phyloP scores from a whole-genome alignment of 2,888 invertebrate genomes.

The Prionchulus punctatus region DNA sequence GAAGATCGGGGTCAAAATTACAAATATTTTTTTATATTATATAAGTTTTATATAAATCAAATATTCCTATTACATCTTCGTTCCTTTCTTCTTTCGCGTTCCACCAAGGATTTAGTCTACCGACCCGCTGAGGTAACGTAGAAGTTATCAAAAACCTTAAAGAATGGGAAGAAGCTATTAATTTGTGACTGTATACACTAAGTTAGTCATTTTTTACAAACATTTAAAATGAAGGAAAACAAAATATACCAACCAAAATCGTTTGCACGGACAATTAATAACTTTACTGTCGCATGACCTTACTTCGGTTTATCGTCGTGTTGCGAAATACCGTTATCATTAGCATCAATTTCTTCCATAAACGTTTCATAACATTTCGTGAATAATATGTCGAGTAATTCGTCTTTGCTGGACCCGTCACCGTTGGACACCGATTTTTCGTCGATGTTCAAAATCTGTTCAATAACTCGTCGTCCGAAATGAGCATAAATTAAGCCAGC shows the following conservation, averaged over 20 bases:
- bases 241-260: no score
- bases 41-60: no score
- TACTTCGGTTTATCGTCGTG: slow-evolving; percentile 13
- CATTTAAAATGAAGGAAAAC: no score
- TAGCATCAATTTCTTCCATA: slow-evolving; percentile 81
- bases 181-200: no score
- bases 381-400: slow-evolving; percentile 31
- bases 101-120: slow-evolving; percentile 67
- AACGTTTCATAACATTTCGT: slow-evolving; percentile 60
- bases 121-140: slow-evolving; percentile 45
- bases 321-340: slow-evolving; percentile 77
- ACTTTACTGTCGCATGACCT: no score
- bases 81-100: slow-evolving; percentile 43
- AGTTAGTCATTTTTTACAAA: no score
- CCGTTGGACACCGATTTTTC: neutral
- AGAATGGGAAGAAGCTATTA: neutral
- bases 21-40: no score
- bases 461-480: slow-evolving; percentile 63
- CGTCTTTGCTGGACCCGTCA: neutral
- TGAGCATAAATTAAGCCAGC: slow-evolving; percentile 80
- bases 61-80: slow-evolving; percentile 26
- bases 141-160: slow-evolving; percentile 6
- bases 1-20: no score
- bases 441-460: neutral
- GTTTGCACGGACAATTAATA: no score